These are phyloP conservation scores for Sebastes ruberrimus DNA, from an alignment of 2,797 vertebrate species.

Conservation along the genomic window DNA sequence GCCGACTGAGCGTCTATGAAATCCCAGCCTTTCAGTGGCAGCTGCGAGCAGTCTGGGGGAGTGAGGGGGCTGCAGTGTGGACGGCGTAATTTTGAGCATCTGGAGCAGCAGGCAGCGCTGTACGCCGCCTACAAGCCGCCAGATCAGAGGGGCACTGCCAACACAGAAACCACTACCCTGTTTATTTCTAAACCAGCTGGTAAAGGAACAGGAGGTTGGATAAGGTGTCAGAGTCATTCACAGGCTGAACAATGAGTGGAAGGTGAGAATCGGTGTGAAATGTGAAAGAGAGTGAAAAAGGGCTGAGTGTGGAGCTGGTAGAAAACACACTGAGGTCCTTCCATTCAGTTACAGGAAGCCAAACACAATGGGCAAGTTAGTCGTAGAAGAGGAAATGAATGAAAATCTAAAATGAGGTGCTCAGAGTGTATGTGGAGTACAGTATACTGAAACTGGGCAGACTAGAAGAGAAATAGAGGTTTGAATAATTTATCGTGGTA, in stretches of 20 bases:
- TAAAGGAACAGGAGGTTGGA: constrained; percentile 51
- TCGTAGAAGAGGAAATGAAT: constrained; percentile 15
- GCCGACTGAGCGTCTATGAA: constrained; percentile 69
- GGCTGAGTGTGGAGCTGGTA: neutral
- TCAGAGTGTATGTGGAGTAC: constrained; percentile 1
- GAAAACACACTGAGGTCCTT: constrained; percentile 20
- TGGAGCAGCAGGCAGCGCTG: constrained; percentile 65
- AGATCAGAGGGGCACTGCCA: constrained; percentile 62
- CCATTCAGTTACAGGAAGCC: constrained; percentile 58
- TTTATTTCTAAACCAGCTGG: constrained; percentile 67
- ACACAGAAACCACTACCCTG: constrained; percentile 33
- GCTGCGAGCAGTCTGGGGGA: constrained; percentile 65
- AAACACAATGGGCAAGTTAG: constrained; percentile 55
- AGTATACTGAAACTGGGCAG: constrained; percentile 22
- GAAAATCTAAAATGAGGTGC: constrained; percentile 8
- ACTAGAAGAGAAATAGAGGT: constrained; percentile 22
- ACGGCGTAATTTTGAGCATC: constrained; percentile 69
- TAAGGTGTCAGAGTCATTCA: constrained; percentile 54
- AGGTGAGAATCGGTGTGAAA: constrained; percentile 48
- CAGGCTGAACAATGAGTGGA: constrained; percentile 62
- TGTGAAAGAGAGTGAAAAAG: constrained; percentile 24
- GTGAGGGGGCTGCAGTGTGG: constrained; percentile 44
- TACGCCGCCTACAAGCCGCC: constrained; percentile 59
- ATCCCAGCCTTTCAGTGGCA: constrained; percentile 76
- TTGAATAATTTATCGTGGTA: constrained; percentile 65